Evolutionary conservation across 2,113 vertebrate genomes (phyloP), one percentile per base, ranked within the genome.

Genomic region (Jaculus jaculus): DNA sequence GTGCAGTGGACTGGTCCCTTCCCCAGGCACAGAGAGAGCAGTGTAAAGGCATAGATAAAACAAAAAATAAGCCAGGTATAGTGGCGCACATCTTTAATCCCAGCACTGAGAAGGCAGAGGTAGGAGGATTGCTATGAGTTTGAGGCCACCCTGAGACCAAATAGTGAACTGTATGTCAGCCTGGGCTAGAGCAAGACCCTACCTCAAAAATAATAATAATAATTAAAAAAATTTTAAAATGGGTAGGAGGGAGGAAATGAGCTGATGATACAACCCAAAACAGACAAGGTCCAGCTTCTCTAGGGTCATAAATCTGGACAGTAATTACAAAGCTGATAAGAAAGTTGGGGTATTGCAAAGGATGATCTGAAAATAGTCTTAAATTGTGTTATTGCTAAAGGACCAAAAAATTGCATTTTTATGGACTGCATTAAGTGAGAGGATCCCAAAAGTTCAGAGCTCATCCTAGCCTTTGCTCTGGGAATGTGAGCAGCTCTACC

Each of bases 11-110:
- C 39, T 34, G 42, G 82, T 83, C 78, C 87, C 69, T 3, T 65
- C 37, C 68, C 84, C 81, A 78, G n/a, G 74, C 28, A 82, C 32
- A 23, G 42, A 90, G 92, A 69, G 32, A 26, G 89, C 97, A 89
- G 74, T 0, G 47, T 66, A 79, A 85, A 87, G 92, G 32, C 88
- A n/a, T n/a, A n/a, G n/a, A n/a, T n/a, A n/a, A n/a, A n/a, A n/a
- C n/a, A n/a, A n/a, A n/a, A n/a, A n/a, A n/a, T n/a, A n/a, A n/a
- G n/a, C n/a, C n/a, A n/a, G n/a, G n/a, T n/a, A n/a, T n/a, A n/a
- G n/a, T n/a, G n/a, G n/a, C n/a, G n/a, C n/a, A n/a, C n/a, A n/a
- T n/a, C n/a, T n/a, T n/a, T n/a, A n/a, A 47, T 47, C 42, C 42
- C 42, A 47, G 42, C n/a, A n/a, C n/a, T n/a, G n/a, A n/a, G n/a